Base-by-base conservation (phyloP, 2,113 vertebrate species). In the Psilopsiagon aurifrons region DNA sequence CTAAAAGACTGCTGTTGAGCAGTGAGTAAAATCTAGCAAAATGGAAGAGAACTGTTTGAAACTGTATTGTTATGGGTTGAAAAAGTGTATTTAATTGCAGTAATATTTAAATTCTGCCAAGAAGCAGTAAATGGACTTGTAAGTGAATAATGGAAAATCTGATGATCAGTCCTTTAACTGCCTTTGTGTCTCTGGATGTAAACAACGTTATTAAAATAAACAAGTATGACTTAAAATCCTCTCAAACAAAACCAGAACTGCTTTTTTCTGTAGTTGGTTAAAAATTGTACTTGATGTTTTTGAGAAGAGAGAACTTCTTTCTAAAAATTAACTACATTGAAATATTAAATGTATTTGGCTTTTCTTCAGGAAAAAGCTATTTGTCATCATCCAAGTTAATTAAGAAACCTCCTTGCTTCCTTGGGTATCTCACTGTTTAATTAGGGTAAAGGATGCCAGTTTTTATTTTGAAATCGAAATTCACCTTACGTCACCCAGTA, bases 341-440 rank as follows among this genome's bases (percentile, higher is more conserved):
- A 88, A 91, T 87, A 83, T 76, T 83, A 92, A 91, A 35, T n/a
- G 69, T 55, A 86, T 94, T 64, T 62, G 95, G 91, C 84, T 94
- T 93, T 97, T 97, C 95, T 86, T 96, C 47, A 28, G 76, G 95
- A 88, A 55, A 79, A 82, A 44, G 12, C 76, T 78, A 25, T 76
- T 87, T 94, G 66, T n/a, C 94, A 67, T 83, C 63, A 60, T 94
- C 94, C 93, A 77, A 95, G 78, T 97, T 97, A 96, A 98, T 98
- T 96, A 95, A 74, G 91, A 96, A 94, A 57, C 70, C 43, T 64
- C 17, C 62, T 89, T 82, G 10, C 88, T 94, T 94, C 83, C 76
- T 94, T 74, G 54, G 88, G 41, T 67, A 54, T 47, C 66, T 75
- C 43, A 15, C 92, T 78, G 60, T 82, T 97, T 97, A 94, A 96